Evolutionary conservation across 1,140 invertebrate genomes (phyloP), one percentile per base, ranked within the genome.

Genomic region (Euwallacea fornicatus): DNA sequence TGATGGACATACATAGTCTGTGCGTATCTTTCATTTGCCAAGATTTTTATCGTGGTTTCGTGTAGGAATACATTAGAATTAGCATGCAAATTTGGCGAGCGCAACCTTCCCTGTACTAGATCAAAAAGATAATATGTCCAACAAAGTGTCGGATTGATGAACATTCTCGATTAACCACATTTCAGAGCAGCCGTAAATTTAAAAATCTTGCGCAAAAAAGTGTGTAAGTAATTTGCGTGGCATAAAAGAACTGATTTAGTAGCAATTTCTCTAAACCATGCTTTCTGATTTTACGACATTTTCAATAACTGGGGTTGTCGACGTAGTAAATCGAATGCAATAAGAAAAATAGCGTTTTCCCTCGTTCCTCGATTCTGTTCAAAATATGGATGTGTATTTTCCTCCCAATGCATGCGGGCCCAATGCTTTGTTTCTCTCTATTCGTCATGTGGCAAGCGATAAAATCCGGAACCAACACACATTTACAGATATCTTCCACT

Each of bases 291-390:
- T 50, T 50, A 50, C 46, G 46, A 50, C 46, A 50, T 50, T 50
- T 50, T 50, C 46, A 50, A 50, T 64, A 46, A 33, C 42, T 58
- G 59, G 62, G 47, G 61, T 56, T 71, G 60, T 60, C 69, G 61
- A 71, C 60, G 61, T 60, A 71, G 61, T 71, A 71, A 71, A 71
- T 71, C 69, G 69, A 63, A 64, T 9, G 69, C 53, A 71, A 71
- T 71, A 71, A 63, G 47, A 71, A 71, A 59, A 60, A 56, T 71
- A 44, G 61, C 60, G 60, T 69, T 69, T 62, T 62, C 50, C 67
- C 69, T 65, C 43, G 50, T 62, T 69, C 53, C 59, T 46, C 50
- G 43, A 61, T 71, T 44, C 50, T 9, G 54, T 43, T 62, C 16
- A 71, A 71, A 64, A 71, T 71, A 71, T 71, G 69, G 42, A 71